Percentiles rank a stretch among this genome's conserved stretches.
Conservation (phyloP, 2,888 invertebrate genomes). For the Agrotis clavis region DNA sequence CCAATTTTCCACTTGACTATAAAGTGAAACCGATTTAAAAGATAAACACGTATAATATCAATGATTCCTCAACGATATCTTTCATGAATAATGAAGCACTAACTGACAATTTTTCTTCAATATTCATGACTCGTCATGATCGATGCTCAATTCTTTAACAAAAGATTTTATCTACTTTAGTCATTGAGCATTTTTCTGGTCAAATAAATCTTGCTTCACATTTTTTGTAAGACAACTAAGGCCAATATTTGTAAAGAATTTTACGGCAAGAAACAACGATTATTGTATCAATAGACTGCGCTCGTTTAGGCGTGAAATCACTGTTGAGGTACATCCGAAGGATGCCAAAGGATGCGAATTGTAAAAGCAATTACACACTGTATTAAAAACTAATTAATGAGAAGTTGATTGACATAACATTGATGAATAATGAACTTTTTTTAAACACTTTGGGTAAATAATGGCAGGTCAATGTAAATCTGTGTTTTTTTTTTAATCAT, state of each 20-base stretch:
- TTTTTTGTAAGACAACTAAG: constrained; percentile 26
- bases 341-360: constrained; percentile 48
- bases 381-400: constrained; percentile 53
- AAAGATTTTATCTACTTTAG: constrained; percentile 13
- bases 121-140: constrained; percentile 26
- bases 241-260: constrained; percentile 38
- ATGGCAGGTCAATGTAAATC: background rate
- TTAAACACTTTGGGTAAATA: background rate
- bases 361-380: constrained; percentile 55
- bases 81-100: constrained; percentile 30
- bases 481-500: background rate
- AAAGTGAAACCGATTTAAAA: constrained; percentile 58
- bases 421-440: background rate
- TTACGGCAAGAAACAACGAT: constrained; percentile 14
- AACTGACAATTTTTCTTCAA: constrained; percentile 20
- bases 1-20: constrained; percentile 76
- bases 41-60: constrained; percentile 36
- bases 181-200: constrained; percentile 1
- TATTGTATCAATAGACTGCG: constrained; percentile 49
- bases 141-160: constrained; percentile 8
- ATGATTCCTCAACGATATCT: constrained; percentile 11
- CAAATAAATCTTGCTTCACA: background rate
- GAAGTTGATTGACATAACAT: constrained; percentile 27
- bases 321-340: constrained; percentile 30
- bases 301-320: constrained; percentile 51